A percentile compares a stretch with the other conserved stretches of the same genome.
phyloP scores from a whole-genome alignment of 2,888 invertebrate genomes.

The Helleia helle region DNA sequence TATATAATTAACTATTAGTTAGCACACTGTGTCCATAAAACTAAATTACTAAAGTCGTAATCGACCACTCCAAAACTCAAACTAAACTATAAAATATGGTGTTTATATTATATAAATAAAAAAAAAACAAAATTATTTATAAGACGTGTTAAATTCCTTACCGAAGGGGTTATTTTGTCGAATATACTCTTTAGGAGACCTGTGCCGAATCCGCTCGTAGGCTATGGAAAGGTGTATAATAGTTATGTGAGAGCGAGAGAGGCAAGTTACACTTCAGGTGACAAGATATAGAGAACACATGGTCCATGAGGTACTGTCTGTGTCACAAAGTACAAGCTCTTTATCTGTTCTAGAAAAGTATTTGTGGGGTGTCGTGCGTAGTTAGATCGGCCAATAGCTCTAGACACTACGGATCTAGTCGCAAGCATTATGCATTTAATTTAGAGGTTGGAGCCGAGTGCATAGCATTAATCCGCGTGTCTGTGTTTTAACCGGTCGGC shows the following conservation, averaged over 20 bases:
- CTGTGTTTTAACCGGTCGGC: conserved; percentile 54
- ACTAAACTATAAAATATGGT: conserved; percentile 43
- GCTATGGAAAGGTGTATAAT: conserved; percentile 74
- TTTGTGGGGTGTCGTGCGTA: conserved; percentile 69
- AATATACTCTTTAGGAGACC: conserved; percentile 76
- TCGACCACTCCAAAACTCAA: conserved; percentile 51
- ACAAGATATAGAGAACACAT: conserved; percentile 55
- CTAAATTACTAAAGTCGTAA: conserved; percentile 50
- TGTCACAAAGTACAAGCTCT: conserved; percentile 74
- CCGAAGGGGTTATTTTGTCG: conserved; percentile 76
- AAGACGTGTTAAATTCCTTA: conserved; percentile 74
- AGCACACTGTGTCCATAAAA: conserved; percentile 62
- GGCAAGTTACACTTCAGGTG: conserved; percentile 59
- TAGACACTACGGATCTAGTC: conserved; percentile 71
- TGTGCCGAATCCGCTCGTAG: conserved; percentile 74
- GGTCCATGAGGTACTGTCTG: conserved; percentile 57
- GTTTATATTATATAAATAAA: conserved; percentile 43
- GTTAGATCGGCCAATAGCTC: conserved; percentile 70
- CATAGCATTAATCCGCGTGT: conserved; percentile 65
- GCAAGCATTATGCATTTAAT: conserved; percentile 72
- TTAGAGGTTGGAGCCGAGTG: conserved; percentile 69
- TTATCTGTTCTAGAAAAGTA: conserved; percentile 61
- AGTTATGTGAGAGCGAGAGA: conserved; percentile 66
- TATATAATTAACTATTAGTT: conserved; percentile 54
- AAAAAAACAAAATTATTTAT: conserved; percentile 46